A percentile compares a stretch with the other conserved stretches of the same genome.
Conservation (phyloP, 2,797 vertebrate species). For the Malacoraja senta region DNA sequence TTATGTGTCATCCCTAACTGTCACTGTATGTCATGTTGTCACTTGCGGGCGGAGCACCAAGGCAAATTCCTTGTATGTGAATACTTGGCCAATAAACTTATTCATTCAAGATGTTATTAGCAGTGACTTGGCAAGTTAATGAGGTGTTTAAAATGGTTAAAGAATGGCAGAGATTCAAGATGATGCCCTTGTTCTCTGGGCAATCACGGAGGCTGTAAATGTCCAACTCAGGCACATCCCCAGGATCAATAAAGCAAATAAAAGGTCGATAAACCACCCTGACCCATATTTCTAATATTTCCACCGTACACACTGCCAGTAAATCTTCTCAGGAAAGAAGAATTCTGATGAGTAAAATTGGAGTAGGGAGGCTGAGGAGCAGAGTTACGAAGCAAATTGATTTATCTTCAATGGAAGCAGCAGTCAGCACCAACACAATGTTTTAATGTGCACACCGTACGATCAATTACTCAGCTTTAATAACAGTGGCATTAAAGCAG, state of each 20-base stretch:
- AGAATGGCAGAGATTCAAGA: neutral
- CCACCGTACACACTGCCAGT: neutral
- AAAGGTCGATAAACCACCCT: neutral
- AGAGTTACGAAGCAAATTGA: conserved; percentile 21
- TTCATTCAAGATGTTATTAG: neutral
- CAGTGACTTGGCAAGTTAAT: neutral
- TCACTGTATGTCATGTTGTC: no score
- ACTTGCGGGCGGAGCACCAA: no score
- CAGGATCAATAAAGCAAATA: neutral
- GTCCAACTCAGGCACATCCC: neutral
- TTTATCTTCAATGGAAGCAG: conserved; percentile 28
- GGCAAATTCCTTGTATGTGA: no score
- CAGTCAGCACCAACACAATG: conserved; percentile 29
- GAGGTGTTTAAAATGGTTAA: neutral
- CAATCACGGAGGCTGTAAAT: neutral
- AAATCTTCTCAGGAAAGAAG: neutral
- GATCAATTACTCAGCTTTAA: conserved; percentile 37
- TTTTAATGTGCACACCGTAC: conserved; percentile 34
- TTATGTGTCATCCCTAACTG: no score
- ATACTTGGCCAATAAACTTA: no score
- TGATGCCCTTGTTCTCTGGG: neutral
- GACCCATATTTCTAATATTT: neutral
- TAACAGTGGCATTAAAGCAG: conserved; percentile 25
- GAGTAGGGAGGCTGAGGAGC: neutral
- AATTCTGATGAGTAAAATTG: neutral